Conservation (phyloP, 2,113 vertebrate genomes). For the Verasper variegatus region DNA sequence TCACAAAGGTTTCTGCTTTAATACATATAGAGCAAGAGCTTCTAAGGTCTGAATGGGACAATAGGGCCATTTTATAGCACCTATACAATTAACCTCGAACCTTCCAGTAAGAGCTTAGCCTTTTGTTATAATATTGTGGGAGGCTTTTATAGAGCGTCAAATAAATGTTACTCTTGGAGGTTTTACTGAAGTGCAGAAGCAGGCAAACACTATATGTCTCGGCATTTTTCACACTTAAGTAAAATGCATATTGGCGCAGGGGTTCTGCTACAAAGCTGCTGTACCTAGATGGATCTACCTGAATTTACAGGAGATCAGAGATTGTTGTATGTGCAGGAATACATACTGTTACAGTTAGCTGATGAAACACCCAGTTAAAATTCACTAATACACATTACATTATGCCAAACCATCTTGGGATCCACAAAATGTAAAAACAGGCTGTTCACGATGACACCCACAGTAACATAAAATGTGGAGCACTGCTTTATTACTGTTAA, state of each 20-base stretch:
- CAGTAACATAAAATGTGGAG: constrained; percentile 78
- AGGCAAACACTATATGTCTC: neutral
- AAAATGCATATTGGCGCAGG: too few relatives aligned
- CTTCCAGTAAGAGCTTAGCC: neutral
- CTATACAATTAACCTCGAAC: constrained; percentile 10
- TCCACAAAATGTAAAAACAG: constrained; percentile 6
- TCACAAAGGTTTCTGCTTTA: constrained; percentile 20
- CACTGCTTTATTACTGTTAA: constrained; percentile 77
- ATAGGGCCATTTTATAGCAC: constrained; percentile 19
- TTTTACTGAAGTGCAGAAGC: constrained; percentile 6
- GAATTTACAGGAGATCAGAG: too few relatives aligned
- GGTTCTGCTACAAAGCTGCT: too few relatives aligned
- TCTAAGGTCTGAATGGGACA: constrained; percentile 28
- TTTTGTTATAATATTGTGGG: neutral
- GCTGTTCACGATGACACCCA: constrained; percentile 36
- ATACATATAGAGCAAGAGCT: neutral
- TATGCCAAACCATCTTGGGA: neutral
- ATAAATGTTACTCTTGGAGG: constrained; percentile 34
- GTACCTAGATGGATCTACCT: too few relatives aligned
- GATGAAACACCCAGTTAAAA: neutral
- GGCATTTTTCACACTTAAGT: too few relatives aligned
- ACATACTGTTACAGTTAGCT: neutral
- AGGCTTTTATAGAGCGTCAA: constrained; percentile 13
- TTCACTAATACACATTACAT: neutral
- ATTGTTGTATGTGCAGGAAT: neutral